A percentile compares a stretch with the other conserved stretches of the same genome.
Evolutionary conservation across 2,888 invertebrate species (phyloP).

Genomic region (Ophioninae sp.): DNA sequence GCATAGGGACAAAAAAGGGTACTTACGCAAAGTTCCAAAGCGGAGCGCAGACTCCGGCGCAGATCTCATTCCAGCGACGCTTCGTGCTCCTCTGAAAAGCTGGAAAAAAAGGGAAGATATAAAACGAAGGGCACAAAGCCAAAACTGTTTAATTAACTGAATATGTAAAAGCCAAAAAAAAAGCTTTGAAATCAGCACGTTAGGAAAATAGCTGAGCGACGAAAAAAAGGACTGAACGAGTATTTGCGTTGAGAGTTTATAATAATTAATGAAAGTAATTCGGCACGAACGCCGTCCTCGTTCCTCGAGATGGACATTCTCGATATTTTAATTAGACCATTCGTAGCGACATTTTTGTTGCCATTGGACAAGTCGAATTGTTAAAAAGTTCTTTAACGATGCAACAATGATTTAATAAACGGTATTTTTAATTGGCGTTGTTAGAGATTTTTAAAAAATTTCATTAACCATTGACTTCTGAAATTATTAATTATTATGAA

Average conservation of each 20-base stretch:
- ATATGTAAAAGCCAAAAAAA: neutral
- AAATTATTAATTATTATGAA: too few relatives aligned
- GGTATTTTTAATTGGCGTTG: too few relatives aligned
- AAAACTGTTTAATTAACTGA: neutral
- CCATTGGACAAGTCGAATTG: neutral
- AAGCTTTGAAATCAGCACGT: neutral
- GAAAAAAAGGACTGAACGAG: neutral
- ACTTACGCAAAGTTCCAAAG: neutral
- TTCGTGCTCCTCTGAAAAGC: neutral
- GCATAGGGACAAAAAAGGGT: slow-evolving; percentile 1
- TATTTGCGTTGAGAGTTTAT: neutral
- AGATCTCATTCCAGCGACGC: neutral
- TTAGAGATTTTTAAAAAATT: too few relatives aligned
- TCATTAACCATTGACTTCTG: too few relatives aligned
- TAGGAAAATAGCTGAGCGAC: neutral
- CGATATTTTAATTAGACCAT: neutral
- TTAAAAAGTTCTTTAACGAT: neutral
- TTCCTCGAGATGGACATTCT: neutral
- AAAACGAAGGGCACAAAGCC: neutral
- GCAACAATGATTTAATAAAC: neutral
- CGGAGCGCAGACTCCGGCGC: neutral
- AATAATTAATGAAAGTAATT: neutral
- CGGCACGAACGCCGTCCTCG: neutral
- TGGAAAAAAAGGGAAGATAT: neutral
- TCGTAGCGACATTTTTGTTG: neutral